Percentiles rank a stretch among this genome's conserved stretches.
phyloP scores from a whole-genome alignment of 2,797 vertebrate genomes.

The Parauchenoglanis ngamensis region DNA sequence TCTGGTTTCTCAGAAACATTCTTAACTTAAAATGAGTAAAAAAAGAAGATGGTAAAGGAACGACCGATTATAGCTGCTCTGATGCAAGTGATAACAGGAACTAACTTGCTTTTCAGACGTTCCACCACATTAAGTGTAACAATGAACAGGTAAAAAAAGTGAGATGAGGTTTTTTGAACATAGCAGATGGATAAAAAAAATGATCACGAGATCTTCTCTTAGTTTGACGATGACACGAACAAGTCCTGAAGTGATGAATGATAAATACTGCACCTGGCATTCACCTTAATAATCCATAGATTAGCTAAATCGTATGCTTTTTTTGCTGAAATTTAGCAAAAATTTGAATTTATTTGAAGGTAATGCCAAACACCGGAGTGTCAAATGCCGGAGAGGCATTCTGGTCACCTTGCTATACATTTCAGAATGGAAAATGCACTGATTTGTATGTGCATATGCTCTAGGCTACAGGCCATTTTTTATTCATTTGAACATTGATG shows the following conservation, averaged over 20 bases:
- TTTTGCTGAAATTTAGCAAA: not conserved
- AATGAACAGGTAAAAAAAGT: not conserved
- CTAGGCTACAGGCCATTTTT: not conserved
- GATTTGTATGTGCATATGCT: not conserved
- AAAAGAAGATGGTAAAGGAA: not conserved
- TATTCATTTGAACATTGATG: not conserved
- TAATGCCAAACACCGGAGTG: not conserved
- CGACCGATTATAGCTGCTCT: not conserved
- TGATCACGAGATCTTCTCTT: not conserved
- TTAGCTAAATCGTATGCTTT: not conserved
- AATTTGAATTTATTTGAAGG: not conserved
- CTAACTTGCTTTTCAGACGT: not conserved
- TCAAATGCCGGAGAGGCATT: not conserved
- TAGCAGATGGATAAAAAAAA: not conserved
- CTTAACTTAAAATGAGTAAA: not conserved
- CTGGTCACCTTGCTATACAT: not conserved
- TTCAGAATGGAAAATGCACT: not conserved
- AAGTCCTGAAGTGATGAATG: not conserved
- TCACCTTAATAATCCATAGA: not conserved
- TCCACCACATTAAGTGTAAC: not conserved
- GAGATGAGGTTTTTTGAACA: not conserved
- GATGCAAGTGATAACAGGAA: not conserved
- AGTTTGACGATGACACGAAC: not conserved
- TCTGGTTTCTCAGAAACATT: not conserved
- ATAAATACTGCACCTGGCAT: not conserved